Base-by-base conservation (phyloP, 2,113 vertebrate genomes). In the Neopipo cinnamomea region DNA sequence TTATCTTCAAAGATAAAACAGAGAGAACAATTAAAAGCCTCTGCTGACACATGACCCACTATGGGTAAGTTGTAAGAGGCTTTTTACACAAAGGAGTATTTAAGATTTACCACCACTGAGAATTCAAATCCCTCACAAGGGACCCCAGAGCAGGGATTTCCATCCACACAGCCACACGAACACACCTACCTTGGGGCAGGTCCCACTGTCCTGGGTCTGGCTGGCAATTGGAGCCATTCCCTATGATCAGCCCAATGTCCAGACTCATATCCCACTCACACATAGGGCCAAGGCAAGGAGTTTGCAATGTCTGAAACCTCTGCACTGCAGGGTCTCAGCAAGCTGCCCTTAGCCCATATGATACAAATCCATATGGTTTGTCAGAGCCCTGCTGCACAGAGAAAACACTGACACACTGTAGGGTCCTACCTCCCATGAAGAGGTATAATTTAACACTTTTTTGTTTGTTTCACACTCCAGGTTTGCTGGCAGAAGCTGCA, bases 1-100 rank as follows among this genome's bases (percentile, higher is more conserved):
- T 91, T 93, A 94, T 91, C 93, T 95, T 91, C 63, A 85, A 87
- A 81, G 61, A 85, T 68, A 92, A 89, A 95, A 65, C 47, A 10
- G 1, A 2, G 44, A 74, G 70, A 53, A 89, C 88, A 93, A 95
- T 91, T 93, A 92, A 93, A 74, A 70, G 61, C 47, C 53, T 87
- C 66, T 68, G 44, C 56, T 95, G 86, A 91, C 73, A 85, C 30
- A 92, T 86, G 80, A 89, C 76, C 73, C 58, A 44, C 61, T 92
- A 68, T 1, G 56, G 47, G 39, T 74, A 87, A 53, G 27, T 70
- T 80, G 18, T 72, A 95, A 91, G 84, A 89, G n/a, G 73, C 61
- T 72, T 95, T 89, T 95, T 68, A 68, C 42, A 84, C 68, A 75
- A 74, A 56, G 52, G 52, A 82, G 11, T 68, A 63, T 81, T 86